Base-by-base conservation (phyloP, 2,888 invertebrate genomes). In the Latheticus oryzae region DNA sequence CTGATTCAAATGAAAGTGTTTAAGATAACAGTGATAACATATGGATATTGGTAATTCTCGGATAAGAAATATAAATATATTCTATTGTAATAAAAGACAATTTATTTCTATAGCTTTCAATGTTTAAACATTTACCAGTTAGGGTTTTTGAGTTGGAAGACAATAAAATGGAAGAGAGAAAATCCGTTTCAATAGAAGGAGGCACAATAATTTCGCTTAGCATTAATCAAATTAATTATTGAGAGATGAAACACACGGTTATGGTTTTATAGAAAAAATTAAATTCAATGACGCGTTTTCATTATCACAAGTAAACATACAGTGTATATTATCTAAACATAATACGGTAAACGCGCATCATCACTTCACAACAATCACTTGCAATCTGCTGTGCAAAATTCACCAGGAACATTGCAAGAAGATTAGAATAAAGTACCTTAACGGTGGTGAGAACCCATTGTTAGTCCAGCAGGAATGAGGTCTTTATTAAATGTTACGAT, bases 401-500 rank as follows among this genome's bases (percentile, higher is more conserved):
- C 13, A 32, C 13, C 33, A 32, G 33, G 12, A 47, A 45, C 16
- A 45, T 45, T 12, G 42, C 7, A 21, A 11, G 28, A 26, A 28
- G 16, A 26, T 24, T 24, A 24, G n/a, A 45, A 11, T n/a, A 17
- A 5, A 7, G 32, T 4, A 7, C 26, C 12, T 12, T 12, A 13
- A 8, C 26, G 16, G 12, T 12, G 47, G 47, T 47, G 47, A 47
- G 47, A 47, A 47, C 47, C n/a, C 43, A 43, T 43, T 43, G 43
- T 43, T 42, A 13, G 16, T 19, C 21, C 21, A 19, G 21, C 24
- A n/a, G n/a, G 24, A 24, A 24, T 24, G 24, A 24, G 24, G 24
- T 24, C 24, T 24, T 24, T 9, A n/a, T 8, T 24, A n/a, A 24
- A 9, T 9, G 24, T n/a, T 24, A n/a, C 24, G 24, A 3, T 24